phyloP scores from a whole-genome alignment of 2,113 vertebrate species.

The Acanthisitta chloris region DNA sequence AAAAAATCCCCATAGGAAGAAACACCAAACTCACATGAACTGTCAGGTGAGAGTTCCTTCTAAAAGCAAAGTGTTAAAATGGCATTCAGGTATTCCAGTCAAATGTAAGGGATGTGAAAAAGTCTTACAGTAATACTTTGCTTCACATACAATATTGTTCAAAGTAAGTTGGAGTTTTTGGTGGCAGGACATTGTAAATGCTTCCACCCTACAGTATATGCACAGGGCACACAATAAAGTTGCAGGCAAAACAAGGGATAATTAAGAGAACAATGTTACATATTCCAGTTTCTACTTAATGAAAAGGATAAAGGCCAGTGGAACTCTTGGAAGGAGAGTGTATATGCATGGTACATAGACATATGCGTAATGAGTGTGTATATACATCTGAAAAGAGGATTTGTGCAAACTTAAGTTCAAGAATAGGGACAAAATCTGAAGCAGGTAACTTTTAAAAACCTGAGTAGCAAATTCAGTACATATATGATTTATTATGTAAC shows the following conservation, averaged over 20 bases:
- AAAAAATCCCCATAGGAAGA: neutral
- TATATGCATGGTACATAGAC: neutral
- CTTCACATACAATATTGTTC: neutral
- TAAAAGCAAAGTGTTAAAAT: neutral
- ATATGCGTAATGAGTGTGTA: neutral
- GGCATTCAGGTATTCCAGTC: neutral
- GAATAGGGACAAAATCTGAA: neutral
- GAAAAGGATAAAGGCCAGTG: neutral
- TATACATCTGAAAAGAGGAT: neutral
- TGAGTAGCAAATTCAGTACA: neutral
- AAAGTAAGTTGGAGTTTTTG: neutral
- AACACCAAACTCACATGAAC: neutral
- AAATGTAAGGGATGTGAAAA: neutral
- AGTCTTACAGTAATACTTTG: neutral
- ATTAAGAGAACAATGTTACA: neutral
- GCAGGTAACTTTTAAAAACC: neutral
- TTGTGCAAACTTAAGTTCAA: neutral
- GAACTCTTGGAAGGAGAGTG: neutral
- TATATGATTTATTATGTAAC: neutral
- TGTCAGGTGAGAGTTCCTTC: neutral
- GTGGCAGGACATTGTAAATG: neutral
- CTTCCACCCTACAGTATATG: neutral
- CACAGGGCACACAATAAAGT: neutral
- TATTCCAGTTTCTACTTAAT: neutral
- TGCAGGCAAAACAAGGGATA: neutral